Percentiles rank a stretch among this genome's conserved stretches.
Conservation (phyloP, 2,113 vertebrate species). For the Lampris incognitus region DNA sequence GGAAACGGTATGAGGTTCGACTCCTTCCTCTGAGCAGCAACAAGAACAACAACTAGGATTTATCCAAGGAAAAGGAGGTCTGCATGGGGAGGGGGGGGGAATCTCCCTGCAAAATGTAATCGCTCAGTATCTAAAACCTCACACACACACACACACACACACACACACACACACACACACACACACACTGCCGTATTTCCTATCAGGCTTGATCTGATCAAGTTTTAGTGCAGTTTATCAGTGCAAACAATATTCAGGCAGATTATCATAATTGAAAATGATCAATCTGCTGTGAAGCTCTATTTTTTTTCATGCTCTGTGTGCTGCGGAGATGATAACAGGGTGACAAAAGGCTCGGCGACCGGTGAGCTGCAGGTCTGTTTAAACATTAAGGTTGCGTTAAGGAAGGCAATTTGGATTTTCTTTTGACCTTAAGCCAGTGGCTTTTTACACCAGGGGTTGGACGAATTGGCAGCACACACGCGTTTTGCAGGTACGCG, state of each 20-base stretch:
- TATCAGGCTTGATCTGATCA: constrained; percentile 45
- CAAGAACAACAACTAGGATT: not conserved
- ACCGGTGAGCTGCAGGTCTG: not conserved
- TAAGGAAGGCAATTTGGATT: not conserved
- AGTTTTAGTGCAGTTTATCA: constrained; percentile 31
- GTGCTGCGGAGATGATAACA: constrained; percentile 32
- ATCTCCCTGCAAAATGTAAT: constrained; percentile 9
- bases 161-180: constrained; percentile 1
- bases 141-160: not conserved
- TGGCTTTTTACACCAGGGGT: not conserved
- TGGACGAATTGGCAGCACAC: not conserved
- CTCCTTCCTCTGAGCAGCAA: constrained; percentile 15
- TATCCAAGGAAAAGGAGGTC: too few relatives aligned
- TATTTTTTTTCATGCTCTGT: constrained; percentile 21
- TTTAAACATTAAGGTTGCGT: not conserved
- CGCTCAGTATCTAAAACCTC: not conserved
- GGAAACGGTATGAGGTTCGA: constrained; percentile 20
- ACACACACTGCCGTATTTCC: not conserved
- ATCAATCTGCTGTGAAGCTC: constrained; percentile 28
- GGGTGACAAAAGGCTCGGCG: constrained; percentile 6
- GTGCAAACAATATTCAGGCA: constrained; percentile 17
- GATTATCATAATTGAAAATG: constrained; percentile 53
- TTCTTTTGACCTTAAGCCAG: not conserved
- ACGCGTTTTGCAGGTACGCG: not conserved
- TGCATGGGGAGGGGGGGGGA: not conserved